Percentiles rank a stretch among this genome's conserved stretches.
These are phyloP conservation scores for Exocentrus adspersus DNA, from an alignment of 2,888 invertebrate species.

Conservation along the genomic window DNA sequence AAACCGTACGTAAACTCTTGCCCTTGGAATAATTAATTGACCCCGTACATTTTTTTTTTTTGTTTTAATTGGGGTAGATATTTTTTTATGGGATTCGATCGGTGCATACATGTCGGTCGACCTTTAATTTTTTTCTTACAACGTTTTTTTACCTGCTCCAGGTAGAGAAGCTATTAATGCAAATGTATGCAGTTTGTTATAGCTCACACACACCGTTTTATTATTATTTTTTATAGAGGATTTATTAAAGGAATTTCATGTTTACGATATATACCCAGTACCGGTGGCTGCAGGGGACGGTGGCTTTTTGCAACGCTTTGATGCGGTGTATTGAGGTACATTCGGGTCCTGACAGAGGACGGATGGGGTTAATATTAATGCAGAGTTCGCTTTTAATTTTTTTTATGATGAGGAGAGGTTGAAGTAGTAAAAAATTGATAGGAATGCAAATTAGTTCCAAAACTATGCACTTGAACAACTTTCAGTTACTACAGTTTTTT, in stretches of 20 bases:
- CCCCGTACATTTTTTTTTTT: no score
- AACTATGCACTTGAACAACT: no score
- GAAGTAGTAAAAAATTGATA: no score
- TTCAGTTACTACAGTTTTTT: no score
- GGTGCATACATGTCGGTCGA: constrained; percentile 23
- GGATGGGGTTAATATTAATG: no score
- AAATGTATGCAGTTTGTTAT: constrained; percentile 38
- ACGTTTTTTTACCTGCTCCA: constrained; percentile 42
- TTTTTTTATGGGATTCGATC: no score
- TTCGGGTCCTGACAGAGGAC: background rate
- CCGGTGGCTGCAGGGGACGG: background rate
- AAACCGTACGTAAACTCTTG: no score
- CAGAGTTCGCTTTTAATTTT: no score
- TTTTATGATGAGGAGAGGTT: no score
- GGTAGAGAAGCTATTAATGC: constrained; percentile 39
- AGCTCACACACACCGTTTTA: constrained; percentile 28
- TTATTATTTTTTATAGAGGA: constrained; percentile 29
- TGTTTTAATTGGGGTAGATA: no score
- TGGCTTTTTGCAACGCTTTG: background rate
- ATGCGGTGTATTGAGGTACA: background rate
- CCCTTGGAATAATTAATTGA: no score
- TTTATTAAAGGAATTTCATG: constrained; percentile 13
- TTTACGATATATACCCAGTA: constrained; percentile 3
- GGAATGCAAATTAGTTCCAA: no score
- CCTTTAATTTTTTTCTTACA: constrained; percentile 34